A percentile compares a stretch with the other conserved stretches of the same genome.
These are phyloP conservation scores for Cordylochernes scorpioides DNA, from an alignment of 2,888 invertebrate genomes.

Conservation along the genomic window DNA sequence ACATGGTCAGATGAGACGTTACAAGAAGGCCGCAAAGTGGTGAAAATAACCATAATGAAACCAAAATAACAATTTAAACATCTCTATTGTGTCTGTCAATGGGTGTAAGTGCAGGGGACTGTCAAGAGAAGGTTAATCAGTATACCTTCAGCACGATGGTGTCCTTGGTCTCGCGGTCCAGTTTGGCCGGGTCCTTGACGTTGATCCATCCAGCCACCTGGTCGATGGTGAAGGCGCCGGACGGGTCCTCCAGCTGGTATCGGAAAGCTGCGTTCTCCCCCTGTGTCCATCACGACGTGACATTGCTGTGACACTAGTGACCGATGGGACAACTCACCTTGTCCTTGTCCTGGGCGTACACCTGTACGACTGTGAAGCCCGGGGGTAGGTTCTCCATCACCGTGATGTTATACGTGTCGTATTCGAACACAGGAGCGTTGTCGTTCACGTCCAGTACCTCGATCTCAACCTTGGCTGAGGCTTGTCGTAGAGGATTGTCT, in stretches of 20 bases:
- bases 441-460: slow-evolving; percentile 51
- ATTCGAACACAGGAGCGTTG: slow-evolving; percentile 60
- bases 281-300: no score
- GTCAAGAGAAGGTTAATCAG: no score
- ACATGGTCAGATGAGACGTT: no score
- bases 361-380: slow-evolving; percentile 40
- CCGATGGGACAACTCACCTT: slow-evolving; percentile 7
- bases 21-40: no score
- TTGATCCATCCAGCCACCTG: slow-evolving; percentile 57
- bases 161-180: slow-evolving; percentile 49
- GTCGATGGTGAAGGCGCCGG: slow-evolving; percentile 51
- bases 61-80: no score
- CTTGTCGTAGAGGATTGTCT: slow-evolving; percentile 46
- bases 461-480: slow-evolving; percentile 42
- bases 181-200: slow-evolving; percentile 39
- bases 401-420: slow-evolving; percentile 65
- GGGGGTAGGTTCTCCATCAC: slow-evolving; percentile 71
- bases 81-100: no score
- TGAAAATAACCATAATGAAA: no score
- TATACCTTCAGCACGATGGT: slow-evolving; percentile 35
- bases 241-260: slow-evolving; percentile 43
- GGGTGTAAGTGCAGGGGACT: no score
- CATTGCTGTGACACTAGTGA: no score
- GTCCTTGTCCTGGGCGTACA: slow-evolving; percentile 23
- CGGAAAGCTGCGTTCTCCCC: slow-evolving; percentile 59